Percentiles rank a stretch among this genome's conserved stretches.
Evolutionary conservation across 2,113 vertebrate species (phyloP).

Genomic region (Paratilapia polleni): DNA sequence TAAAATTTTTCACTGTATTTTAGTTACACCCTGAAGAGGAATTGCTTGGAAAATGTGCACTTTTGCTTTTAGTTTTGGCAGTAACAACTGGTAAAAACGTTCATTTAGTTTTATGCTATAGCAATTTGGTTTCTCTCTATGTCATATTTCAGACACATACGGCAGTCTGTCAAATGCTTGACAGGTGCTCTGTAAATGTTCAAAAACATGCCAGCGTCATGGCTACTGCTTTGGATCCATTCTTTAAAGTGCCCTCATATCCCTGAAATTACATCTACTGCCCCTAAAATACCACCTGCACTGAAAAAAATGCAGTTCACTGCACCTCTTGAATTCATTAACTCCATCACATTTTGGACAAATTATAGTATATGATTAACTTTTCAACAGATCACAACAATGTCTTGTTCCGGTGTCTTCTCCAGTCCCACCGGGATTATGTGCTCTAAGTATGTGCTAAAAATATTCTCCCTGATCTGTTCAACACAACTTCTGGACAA

Average conservation of each 20-base stretch:
- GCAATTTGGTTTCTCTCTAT: neutral
- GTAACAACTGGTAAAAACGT: slow-evolving; percentile 1
- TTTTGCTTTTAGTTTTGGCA: slow-evolving; percentile 8
- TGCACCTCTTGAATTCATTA: neutral
- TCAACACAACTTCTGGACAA: too few relatives aligned
- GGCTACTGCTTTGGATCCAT: neutral
- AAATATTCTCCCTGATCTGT: too few relatives aligned
- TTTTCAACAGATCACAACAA: too few relatives aligned
- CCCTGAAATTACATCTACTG: too few relatives aligned
- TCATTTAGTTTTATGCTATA: neutral
- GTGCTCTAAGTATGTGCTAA: too few relatives aligned
- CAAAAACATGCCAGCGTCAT: neutral
- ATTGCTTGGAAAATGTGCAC: slow-evolving; percentile 38
- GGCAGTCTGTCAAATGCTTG: neutral
- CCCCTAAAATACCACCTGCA: too few relatives aligned
- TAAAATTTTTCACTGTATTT: neutral
- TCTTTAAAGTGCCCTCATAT: neutral
- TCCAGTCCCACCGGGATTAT: too few relatives aligned
- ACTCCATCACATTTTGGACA: neutral
- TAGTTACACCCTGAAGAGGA: slow-evolving; percentile 10
- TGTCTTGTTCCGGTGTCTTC: too few relatives aligned
- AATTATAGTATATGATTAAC: neutral
- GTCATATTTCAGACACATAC: neutral
- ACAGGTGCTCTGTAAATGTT: slow-evolving; percentile 1
- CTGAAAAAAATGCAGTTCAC: too few relatives aligned